These are phyloP conservation scores for Diabrotica balteata DNA, from an alignment of 2,888 invertebrate genomes.

Conservation along the genomic window DNA sequence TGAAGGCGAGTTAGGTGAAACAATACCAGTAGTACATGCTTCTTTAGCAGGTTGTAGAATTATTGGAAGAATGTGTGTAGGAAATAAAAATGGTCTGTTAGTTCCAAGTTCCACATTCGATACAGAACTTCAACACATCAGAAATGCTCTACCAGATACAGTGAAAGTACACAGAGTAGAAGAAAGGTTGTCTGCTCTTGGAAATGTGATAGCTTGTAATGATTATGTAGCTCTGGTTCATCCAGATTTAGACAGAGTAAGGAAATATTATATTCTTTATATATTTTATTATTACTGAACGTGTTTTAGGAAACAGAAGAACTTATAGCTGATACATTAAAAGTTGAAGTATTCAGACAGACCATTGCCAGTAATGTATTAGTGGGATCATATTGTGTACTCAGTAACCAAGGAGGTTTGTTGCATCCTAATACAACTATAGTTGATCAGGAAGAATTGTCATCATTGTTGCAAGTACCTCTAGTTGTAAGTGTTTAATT, in stretches of 20 bases:
- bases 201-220: slow-evolving; percentile 97
- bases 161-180: slow-evolving; percentile 94
- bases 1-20: slow-evolving; percentile 92
- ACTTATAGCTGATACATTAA: slow-evolving; percentile 89
- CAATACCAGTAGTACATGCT: slow-evolving; percentile 93
- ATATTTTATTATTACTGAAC: neutral
- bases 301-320: slow-evolving; percentile 82
- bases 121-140: slow-evolving; percentile 83
- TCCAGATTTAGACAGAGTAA: slow-evolving; percentile 94
- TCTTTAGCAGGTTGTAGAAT: slow-evolving; percentile 95
- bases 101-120: slow-evolving; percentile 93
- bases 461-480: slow-evolving; percentile 95
- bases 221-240: slow-evolving; percentile 99
- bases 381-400: slow-evolving; percentile 92
- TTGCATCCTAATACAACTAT: slow-evolving; percentile 95
- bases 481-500: slow-evolving; percentile 73
- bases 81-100: slow-evolving; percentile 92
- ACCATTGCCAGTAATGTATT: slow-evolving; percentile 94
- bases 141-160: slow-evolving; percentile 92
- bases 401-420: slow-evolving; percentile 95
- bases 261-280: slow-evolving; percentile 38
- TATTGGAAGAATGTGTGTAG: slow-evolving; percentile 91
- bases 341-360: slow-evolving; percentile 97
- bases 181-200: slow-evolving; percentile 96
- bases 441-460: slow-evolving; percentile 95